Evolutionary conservation across 1,140 invertebrate genomes (phyloP).

Genomic region (Dufourea novaeangliae): DNA sequence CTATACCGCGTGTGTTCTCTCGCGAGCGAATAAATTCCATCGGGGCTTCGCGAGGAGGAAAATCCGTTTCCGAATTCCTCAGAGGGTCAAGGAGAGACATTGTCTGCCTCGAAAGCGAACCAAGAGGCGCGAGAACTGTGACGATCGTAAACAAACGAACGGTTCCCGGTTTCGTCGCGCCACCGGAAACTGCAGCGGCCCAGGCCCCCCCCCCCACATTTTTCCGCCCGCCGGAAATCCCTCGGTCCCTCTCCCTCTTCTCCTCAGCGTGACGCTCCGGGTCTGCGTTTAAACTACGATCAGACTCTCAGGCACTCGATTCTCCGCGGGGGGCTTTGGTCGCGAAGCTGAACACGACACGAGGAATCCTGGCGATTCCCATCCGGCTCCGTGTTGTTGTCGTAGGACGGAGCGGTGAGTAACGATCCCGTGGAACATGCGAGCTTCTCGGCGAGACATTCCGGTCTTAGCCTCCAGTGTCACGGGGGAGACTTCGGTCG

Average conservation of each 20-base stretch:
- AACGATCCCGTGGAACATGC: conserved; percentile 62
- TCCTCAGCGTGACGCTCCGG: conserved; percentile 24
- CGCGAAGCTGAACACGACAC: conserved; percentile 62
- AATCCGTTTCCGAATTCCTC: not conserved
- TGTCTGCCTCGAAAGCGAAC: too few relatives aligned
- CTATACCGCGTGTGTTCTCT: not conserved
- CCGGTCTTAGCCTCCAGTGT: conserved; percentile 74
- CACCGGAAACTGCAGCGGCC: not conserved
- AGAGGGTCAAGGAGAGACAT: conserved; percentile 12
- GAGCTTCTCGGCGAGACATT: conserved; percentile 61
- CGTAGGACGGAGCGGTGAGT: conserved; percentile 45
- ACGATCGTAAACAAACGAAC: too few relatives aligned
- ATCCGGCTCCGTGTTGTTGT: conserved; percentile 50
- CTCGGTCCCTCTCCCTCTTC: too few relatives aligned
- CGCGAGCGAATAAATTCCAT: not conserved
- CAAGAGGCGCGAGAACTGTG: too few relatives aligned
- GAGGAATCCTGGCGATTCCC: conserved; percentile 54
- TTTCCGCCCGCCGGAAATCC: conserved; percentile 5
- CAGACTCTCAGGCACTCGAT: conserved; percentile 66
- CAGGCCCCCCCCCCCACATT: not conserved
- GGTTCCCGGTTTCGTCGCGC: not conserved
- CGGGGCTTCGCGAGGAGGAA: not conserved
- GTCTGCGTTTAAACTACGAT: conserved; percentile 59
- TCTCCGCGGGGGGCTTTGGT: conserved; percentile 60
- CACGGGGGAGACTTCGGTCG: conserved; percentile 80